These are phyloP conservation scores for Escarpia spicata DNA, from an alignment of 2,888 invertebrate genomes.

Conservation along the genomic window DNA sequence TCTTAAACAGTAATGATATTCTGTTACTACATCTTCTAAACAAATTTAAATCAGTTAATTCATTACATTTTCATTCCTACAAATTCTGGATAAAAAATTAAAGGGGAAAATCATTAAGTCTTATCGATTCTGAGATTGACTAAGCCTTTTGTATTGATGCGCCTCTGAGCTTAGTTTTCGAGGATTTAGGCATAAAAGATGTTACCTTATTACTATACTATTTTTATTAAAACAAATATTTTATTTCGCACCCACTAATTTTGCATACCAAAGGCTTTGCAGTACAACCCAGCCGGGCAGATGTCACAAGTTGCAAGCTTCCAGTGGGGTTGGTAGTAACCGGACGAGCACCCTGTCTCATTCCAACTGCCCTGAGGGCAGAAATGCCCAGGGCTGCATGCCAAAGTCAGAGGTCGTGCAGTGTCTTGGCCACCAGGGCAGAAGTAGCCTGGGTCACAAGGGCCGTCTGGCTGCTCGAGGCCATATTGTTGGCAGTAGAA, in stretches of 20 bases:
- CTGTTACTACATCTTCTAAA: background rate
- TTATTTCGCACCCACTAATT: background rate
- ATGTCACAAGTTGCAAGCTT: conserved; percentile 52
- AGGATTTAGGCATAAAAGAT: no score
- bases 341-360: conserved; percentile 62
- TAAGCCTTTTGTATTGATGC: no score
- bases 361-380: conserved; percentile 58
- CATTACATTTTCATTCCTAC: background rate
- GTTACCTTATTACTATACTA: no score
- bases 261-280: conserved; percentile 55
- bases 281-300: conserved; percentile 61
- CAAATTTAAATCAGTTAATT: background rate
- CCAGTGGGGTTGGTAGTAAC: conserved; percentile 60
- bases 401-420: conserved; percentile 47
- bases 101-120: background rate
- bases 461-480: conserved; percentile 50
- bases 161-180: no score
- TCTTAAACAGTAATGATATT: no score
- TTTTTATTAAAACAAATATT: no score
- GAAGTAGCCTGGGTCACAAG: conserved; percentile 58
- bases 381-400: conserved; percentile 63
- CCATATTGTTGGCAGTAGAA: conserved; percentile 58
- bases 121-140: no score
- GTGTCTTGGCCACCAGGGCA: conserved; percentile 60
- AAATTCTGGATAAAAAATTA: background rate